phyloP scores from a whole-genome alignment of 2,888 invertebrate genomes.

The Xanthorhoe designata region DNA sequence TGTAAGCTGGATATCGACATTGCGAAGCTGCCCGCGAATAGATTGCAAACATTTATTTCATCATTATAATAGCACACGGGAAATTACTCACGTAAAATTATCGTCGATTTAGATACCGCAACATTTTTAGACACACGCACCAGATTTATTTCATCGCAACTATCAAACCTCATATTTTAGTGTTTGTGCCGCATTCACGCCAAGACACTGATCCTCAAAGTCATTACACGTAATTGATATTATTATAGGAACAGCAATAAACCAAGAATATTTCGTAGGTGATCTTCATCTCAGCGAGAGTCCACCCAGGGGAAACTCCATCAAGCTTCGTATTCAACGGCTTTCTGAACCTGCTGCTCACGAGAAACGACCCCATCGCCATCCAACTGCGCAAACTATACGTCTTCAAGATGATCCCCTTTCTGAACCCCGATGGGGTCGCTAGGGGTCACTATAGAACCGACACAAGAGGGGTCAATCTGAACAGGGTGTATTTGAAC shows the following conservation, averaged over 20 bases:
- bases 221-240: not conserved
- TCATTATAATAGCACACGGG: no score
- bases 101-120: no score
- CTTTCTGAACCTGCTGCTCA: conserved; percentile 91
- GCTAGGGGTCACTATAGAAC: conserved; percentile 94
- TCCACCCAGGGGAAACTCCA: conserved; percentile 97
- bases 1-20: no score
- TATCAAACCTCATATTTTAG: no score
- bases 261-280: conserved; percentile 78
- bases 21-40: no score
- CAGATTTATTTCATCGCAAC: no score
- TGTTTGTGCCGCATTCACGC: no score
- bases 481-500: conserved; percentile 94
- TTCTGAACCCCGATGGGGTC: conserved; percentile 97
- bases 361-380: conserved; percentile 91
- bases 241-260: not conserved
- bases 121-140: no score
- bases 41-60: no score
- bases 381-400: conserved; percentile 89
- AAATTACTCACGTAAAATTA: no score
- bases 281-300: conserved; percentile 94
- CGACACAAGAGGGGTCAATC: conserved; percentile 94
- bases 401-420: conserved; percentile 96
- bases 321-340: conserved; percentile 96
- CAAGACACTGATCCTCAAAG: no score